Base-by-base conservation (phyloP, 2,888 invertebrate species). In the Stictocephala bisonia region DNA sequence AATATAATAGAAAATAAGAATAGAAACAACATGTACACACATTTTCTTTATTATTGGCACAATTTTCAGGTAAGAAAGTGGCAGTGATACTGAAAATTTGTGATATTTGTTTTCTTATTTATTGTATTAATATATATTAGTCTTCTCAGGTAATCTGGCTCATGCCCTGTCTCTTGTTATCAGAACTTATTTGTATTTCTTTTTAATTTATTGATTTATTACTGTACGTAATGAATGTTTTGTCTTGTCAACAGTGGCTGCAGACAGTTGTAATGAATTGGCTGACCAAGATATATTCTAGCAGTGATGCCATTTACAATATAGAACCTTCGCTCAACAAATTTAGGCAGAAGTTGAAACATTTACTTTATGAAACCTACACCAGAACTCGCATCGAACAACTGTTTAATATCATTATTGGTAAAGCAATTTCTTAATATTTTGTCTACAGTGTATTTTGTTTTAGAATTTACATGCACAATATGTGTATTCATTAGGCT, bases 371-470 rank as follows among this genome's bases (percentile, higher is more conserved):
- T 82, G 94, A 96, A 82, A 93, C 92, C 29, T 97, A 96, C 81
- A 96, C 96, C 6, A 91, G 90, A 83, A 88, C 92, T 66, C 89
- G 96, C 79, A 96, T 97, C 77, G 93, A 95, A 79, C 96, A 98
- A 83, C 88, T 98, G 67, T 98, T 98, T 83, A 95, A 94, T 81
- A 97, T 98, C 74, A 96, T 98, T 71, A 96, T 98, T 79, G 91
- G 91, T 90, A 84, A 83, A 77, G 72, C 11, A 22, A 26, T 4
- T 9, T 9, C 11, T 35, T 35, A 35, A 35, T n/a, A n/a, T n/a
- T 56, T 26, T 44, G 18, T 64, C n/a, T n/a, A n/a, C n/a, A n/a
- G n/a, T n/a, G n/a, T 74, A 18, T 18, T 9, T 60, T 6, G 3
- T 31, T 69, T 60, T 22, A 44, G 3, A 7, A 50, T 6, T 53